These are phyloP conservation scores for Theodoxus fluviatilis DNA, from an alignment of 2,888 invertebrate genomes.

Conservation along the genomic window DNA sequence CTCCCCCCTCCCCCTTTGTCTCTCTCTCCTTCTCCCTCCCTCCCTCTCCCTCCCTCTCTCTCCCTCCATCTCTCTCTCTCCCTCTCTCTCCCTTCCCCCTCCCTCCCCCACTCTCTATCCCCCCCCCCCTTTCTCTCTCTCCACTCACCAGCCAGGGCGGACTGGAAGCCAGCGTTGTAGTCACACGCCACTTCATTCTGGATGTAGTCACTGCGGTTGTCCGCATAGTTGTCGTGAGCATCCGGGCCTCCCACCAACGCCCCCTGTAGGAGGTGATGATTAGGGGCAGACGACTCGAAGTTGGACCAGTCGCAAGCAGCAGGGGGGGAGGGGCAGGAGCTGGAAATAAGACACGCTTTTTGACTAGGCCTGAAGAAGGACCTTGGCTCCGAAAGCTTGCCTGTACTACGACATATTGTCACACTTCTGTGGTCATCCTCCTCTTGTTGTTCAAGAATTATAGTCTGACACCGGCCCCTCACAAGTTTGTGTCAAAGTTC, in stretches of 20 bases:
- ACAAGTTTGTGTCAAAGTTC: too few species aligned
- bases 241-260: conserved; percentile 55
- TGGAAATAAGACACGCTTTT: too few species aligned
- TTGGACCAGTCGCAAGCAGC: neutral
- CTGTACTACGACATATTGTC: too few species aligned
- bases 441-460: too few species aligned
- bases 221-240: conserved; percentile 41
- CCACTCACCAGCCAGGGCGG: conserved; percentile 46
- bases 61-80: neutral
- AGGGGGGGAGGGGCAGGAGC: conserved; percentile 15
- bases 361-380: too few species aligned
- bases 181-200: conserved; percentile 50
- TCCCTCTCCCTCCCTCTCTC: conserved; percentile 3
- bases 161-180: conserved; percentile 54
- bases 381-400: too few species aligned
- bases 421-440: too few species aligned
- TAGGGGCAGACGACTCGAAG: conserved; percentile 26
- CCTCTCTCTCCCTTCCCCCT: neutral
- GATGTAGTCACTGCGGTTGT: conserved; percentile 43
- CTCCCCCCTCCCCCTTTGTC: too few species aligned
- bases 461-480: too few species aligned
- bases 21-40: neutral
- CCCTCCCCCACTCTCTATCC: too few species aligned
- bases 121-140: neutral
- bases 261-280: conserved; percentile 44